These are phyloP conservation scores for Acrocera orbiculus DNA, from an alignment of 2,888 invertebrate species.

Conservation along the genomic window DNA sequence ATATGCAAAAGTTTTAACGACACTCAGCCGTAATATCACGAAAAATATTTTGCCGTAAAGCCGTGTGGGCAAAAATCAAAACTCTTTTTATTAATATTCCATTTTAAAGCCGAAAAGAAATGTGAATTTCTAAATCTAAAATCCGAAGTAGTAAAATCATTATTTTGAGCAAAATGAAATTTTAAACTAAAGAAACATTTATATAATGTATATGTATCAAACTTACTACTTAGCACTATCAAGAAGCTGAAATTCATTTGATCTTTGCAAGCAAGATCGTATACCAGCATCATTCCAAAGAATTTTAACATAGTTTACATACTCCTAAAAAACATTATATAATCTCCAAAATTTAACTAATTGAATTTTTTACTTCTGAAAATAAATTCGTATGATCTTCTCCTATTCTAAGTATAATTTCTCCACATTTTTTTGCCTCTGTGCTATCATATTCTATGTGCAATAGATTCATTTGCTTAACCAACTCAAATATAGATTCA, in stretches of 20 bases:
- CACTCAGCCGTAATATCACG: too few relatives aligned
- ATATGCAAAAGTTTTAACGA: too few relatives aligned
- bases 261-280: constrained; percentile 46
- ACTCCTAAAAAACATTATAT: constrained; percentile 37
- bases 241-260: constrained; percentile 61
- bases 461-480: constrained; percentile 38
- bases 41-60: too few relatives aligned
- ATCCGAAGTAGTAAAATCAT: too few relatives aligned
- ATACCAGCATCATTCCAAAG: constrained; percentile 58
- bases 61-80: too few relatives aligned
- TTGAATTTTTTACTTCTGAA: constrained; percentile 32
- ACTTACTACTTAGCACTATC: constrained; percentile 73
- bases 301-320: constrained; percentile 46
- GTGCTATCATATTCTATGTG: constrained; percentile 35
- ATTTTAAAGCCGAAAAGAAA: too few relatives aligned
- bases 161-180: too few relatives aligned
- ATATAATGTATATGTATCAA: background rate
- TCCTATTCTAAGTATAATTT: constrained; percentile 37
- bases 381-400: constrained; percentile 36
- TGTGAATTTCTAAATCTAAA: too few relatives aligned
- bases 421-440: constrained; percentile 21
- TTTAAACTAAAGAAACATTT: constrained; percentile 2
- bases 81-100: too few relatives aligned
- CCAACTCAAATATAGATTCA: constrained; percentile 53
- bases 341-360: background rate